Evolutionary conservation across 2,888 invertebrate species (phyloP).

Genomic region (Agrypnus murinus): DNA sequence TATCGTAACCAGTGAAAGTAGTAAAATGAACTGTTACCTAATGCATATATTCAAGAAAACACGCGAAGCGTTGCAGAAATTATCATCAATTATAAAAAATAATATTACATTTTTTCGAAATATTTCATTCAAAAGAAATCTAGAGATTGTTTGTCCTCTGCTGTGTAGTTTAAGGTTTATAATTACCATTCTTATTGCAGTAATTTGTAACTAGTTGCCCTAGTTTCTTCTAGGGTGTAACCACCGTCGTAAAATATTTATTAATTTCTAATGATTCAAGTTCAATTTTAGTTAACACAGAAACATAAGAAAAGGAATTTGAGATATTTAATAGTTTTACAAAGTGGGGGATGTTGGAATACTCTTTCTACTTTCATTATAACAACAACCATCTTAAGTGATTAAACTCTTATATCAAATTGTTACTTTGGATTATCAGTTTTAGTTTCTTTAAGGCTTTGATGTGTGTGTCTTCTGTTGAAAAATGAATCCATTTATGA

Average conservation of each 20-base stretch:
- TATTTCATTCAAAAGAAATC: too few species aligned
- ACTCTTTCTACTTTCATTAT: slow-evolving; percentile 32
- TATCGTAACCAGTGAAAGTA: slow-evolving; percentile 5
- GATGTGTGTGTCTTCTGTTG: too few species aligned
- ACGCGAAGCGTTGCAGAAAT: not conserved
- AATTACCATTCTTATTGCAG: too few species aligned
- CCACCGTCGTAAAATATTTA: not conserved
- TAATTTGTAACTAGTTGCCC: too few species aligned
- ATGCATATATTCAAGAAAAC: not conserved
- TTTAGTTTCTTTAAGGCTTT: too few species aligned
- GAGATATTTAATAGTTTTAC: not conserved
- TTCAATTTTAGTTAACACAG: not conserved
- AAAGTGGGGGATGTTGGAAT: slow-evolving; percentile 32
- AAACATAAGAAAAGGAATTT: not conserved
- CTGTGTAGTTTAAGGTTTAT: too few species aligned
- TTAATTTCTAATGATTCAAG: not conserved
- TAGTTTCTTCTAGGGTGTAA: too few species aligned
- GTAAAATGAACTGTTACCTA: slow-evolving; percentile 2
- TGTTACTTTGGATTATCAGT: too few species aligned
- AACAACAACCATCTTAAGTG: slow-evolving; percentile 16
- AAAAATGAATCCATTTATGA: too few species aligned
- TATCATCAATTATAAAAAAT: not conserved
- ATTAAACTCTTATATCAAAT: not conserved
- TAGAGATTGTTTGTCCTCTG: too few species aligned
- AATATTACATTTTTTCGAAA: not conserved